These are phyloP conservation scores for Teleogryllus occipitalis DNA, from an alignment of 1,140 invertebrate genomes.

Conservation along the genomic window DNA sequence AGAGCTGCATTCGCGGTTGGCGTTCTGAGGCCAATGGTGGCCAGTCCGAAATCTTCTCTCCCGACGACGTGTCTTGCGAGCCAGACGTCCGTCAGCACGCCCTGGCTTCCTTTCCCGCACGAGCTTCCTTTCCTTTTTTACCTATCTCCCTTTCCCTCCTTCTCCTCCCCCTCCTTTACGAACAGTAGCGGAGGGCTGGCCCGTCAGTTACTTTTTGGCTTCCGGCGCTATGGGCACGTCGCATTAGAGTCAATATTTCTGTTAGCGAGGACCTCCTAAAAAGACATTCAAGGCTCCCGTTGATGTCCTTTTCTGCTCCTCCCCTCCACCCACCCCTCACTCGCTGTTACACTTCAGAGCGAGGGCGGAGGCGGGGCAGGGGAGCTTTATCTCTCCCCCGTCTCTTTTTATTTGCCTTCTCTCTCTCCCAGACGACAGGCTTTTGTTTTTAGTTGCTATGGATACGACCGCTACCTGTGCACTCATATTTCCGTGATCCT, in stretches of 20 bases:
- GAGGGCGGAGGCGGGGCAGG: too few relatives aligned
- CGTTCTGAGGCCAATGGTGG: too few relatives aligned
- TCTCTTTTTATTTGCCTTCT: not conserved
- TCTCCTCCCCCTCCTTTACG: not conserved
- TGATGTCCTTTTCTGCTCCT: not conserved
- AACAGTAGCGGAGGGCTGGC: not conserved
- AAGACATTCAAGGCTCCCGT: not conserved
- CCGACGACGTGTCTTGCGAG: too few relatives aligned
- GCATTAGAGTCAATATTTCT: not conserved
- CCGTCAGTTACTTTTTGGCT: not conserved
- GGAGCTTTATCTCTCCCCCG: not conserved
- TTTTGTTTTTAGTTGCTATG: conserved; percentile 5
- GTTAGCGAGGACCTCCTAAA: not conserved
- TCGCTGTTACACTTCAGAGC: not conserved
- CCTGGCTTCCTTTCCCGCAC: too few relatives aligned
- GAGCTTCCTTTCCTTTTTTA: not conserved
- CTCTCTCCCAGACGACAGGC: not conserved
- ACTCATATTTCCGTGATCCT: not conserved
- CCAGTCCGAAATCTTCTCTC: too few relatives aligned
- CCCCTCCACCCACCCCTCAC: not conserved
- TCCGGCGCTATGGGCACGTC: not conserved
- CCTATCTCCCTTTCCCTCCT: not conserved
- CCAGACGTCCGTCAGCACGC: too few relatives aligned
- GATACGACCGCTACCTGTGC: not conserved
- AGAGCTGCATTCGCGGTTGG: too few relatives aligned